Base-by-base conservation (phyloP, 1,140 invertebrate genomes). In the Triops cancriformis region DNA sequence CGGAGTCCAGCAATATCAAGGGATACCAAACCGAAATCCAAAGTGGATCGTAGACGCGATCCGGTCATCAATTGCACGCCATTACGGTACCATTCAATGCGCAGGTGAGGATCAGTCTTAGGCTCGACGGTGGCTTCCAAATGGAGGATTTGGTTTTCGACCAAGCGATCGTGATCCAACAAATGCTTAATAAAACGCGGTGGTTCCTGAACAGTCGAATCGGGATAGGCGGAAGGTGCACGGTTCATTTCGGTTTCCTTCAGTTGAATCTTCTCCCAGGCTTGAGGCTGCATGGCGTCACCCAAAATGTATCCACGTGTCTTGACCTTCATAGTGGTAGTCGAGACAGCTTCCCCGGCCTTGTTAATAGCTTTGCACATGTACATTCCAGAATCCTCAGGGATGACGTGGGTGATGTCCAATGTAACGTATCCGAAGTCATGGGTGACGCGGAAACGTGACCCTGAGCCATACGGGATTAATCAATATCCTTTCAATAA, bases 71-170 rank as follows among this genome's bases (percentile, higher is more conserved):
- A 84, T 14, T 91, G 88, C n/a, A 94, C 85, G 31, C 94, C 93
- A 84, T 98, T 96, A 82, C 96, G 96, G 84, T 93, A 96, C 95
- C 95, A 96, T 84, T 95, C 93, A 72, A 85, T 91, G 75, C 89
- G 88, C 5, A 97, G 88, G 82, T 97, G 94, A 0, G 97, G 96
- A 89, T 99, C 98, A 51, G 94, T 92, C 82, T 96, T 89, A n/a
- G 98, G 98, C 83, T 97, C 94, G 5, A 98, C 92, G 85, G 96
- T 94, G 78, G 95, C 96, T 85, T 99, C 96, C 79, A 99, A 87
- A 81, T 94, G 92, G 3, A 97, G 91, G 82, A 95, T 93, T 85
- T 98, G 91, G 72, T 93, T 93, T 88, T 97, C 96, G 73, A 91
- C 87, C 6, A 97, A 84, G 82, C 93, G 93, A 77, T 96, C 94